Evolutionary conservation across 2,888 invertebrate species (phyloP).

Genomic region (Coelogynopora nodosa): DNA sequence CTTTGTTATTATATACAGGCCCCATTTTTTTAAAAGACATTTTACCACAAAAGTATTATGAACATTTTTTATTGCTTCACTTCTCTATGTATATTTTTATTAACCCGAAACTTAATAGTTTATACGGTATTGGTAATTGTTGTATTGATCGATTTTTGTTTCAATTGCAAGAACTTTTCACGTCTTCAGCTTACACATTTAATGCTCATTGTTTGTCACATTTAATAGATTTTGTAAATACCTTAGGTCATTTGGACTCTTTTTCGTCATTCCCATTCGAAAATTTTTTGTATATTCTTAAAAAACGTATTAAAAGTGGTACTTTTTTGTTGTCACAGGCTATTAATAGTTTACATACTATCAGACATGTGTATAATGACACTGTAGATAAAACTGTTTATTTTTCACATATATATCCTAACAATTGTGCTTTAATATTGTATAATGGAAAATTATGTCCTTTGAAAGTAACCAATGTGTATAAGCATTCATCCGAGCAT

Average conservation of each 20-base stretch:
- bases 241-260: constrained; percentile 45
- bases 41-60: constrained; percentile 42
- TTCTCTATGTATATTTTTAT: constrained; percentile 46
- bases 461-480: background rate
- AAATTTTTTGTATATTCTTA: constrained; percentile 46
- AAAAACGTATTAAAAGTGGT: constrained; percentile 38
- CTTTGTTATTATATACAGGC: constrained; percentile 25
- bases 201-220: constrained; percentile 48
- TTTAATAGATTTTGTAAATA: constrained; percentile 45
- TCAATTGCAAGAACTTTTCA: constrained; percentile 44
- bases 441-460: background rate
- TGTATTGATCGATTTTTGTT: constrained; percentile 46
- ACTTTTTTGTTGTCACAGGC: background rate
- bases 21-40: constrained; percentile 39
- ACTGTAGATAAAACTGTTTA: background rate
- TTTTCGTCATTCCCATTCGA: constrained; percentile 47
- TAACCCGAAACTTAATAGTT: background rate
- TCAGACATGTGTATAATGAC: background rate
- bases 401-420: constrained; percentile 11
- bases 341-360: constrained; percentile 1
- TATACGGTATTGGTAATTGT: constrained; percentile 45
- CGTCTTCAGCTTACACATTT: constrained; percentile 41
- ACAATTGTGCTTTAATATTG: background rate
- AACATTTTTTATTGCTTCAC: constrained; percentile 47
- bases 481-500: background rate